These are phyloP conservation scores for Talpa occidentalis DNA, from an alignment of 2,113 vertebrate genomes.

Conservation along the genomic window DNA sequence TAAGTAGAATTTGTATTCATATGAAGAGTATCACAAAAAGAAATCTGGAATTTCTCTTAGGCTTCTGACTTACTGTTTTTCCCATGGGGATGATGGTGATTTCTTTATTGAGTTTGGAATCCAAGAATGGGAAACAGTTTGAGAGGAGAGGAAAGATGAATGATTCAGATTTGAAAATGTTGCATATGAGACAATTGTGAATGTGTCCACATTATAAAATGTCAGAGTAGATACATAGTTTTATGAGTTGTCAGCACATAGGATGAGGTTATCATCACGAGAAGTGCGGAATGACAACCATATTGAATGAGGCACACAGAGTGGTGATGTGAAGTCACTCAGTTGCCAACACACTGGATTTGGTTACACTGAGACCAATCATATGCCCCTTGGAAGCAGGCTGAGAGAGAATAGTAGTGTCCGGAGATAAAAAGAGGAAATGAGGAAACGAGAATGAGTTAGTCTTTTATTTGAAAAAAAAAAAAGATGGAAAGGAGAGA, in stretches of 20 bases:
- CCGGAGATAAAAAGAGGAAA: neutral
- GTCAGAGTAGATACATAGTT: neutral
- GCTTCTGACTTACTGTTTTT: neutral
- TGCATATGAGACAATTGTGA: neutral
- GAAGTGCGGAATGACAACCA: rapidly evolving
- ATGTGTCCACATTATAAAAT: neutral
- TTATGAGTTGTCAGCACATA: neutral
- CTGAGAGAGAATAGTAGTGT: neutral
- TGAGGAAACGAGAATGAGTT: neutral
- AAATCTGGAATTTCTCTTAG: neutral
- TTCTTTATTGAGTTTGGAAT: neutral
- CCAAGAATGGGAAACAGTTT: neutral
- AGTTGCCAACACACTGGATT: neutral
- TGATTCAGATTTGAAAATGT: neutral
- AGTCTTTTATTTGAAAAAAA: neutral
- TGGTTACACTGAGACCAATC: neutral
- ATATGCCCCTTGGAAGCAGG: neutral
- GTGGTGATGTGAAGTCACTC: neutral
- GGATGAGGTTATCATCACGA: neutral
- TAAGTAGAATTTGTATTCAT: neutral
- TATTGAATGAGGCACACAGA: neutral
- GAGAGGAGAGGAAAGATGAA: neutral
- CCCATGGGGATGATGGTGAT: neutral
- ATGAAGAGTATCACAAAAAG: neutral
- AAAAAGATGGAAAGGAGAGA: neutral